These are phyloP conservation scores for Ophiodon elongatus DNA, from an alignment of 2,113 vertebrate species.

Conservation along the genomic window DNA sequence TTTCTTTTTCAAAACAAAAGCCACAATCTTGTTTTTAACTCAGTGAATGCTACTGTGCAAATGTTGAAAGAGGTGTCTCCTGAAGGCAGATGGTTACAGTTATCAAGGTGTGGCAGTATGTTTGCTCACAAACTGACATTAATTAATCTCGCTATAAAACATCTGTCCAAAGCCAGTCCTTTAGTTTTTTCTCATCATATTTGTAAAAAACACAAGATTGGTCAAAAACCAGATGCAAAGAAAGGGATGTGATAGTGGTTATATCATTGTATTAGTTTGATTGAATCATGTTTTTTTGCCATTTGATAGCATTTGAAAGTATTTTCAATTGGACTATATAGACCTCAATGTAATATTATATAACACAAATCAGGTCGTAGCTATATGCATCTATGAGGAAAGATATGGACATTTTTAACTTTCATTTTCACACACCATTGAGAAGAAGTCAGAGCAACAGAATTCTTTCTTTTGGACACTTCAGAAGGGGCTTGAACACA, in stretches of 20 bases:
- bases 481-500: background rate
- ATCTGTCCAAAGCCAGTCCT: slow-evolving; percentile 1
- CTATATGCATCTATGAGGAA: background rate
- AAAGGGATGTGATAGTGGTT: background rate
- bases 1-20: background rate
- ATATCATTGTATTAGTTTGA: background rate
- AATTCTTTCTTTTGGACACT: background rate
- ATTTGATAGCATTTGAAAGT: background rate
- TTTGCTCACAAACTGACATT: slow-evolving; percentile 25
- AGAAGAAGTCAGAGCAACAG: background rate
- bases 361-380: too few species aligned
- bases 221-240: background rate
- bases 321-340: background rate
- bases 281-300: background rate
- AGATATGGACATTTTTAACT: background rate
- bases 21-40: background rate
- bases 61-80: background rate
- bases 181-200: background rate
- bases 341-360: background rate
- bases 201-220: background rate
- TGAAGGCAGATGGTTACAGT: slow-evolving; percentile 10
- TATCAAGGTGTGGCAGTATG: slow-evolving; percentile 25
- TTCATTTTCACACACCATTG: background rate
- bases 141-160: background rate
- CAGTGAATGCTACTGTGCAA: background rate